phyloP scores from a whole-genome alignment of 2,797 vertebrate genomes.

The Heteromormyrus szaboi region DNA sequence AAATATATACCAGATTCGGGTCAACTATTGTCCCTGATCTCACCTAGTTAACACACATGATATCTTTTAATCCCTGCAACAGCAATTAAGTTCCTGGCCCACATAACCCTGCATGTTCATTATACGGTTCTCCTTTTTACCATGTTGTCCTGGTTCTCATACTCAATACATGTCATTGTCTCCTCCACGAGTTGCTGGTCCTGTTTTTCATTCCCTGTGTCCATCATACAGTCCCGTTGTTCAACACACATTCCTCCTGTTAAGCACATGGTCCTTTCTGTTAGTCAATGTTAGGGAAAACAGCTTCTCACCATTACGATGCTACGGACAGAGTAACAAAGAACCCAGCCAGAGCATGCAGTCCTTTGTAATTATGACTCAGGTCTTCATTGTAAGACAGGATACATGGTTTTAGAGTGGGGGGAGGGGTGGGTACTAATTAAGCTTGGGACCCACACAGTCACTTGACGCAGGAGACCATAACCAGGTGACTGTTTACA shows the following conservation, averaged over 20 bases:
- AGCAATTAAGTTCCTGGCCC: background rate
- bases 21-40: background rate
- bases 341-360: background rate
- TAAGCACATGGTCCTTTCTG: background rate
- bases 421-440: background rate
- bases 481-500: background rate
- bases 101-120: background rate
- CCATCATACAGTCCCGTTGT: background rate
- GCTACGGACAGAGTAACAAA: background rate
- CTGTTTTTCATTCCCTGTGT: background rate
- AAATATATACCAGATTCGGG: background rate
- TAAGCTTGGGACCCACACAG: background rate
- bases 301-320: background rate
- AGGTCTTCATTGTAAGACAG: background rate
- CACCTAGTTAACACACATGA: background rate
- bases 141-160: background rate
- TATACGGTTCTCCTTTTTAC: background rate
- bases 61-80: background rate
- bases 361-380: background rate
- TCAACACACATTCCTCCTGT: background rate
- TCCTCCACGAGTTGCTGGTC: background rate
- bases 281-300: background rate
- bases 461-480: background rate
- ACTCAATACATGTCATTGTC: background rate
- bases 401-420: background rate